These are phyloP conservation scores for Rachycentron canadum DNA, from an alignment of 2,797 vertebrate genomes.

Conservation along the genomic window DNA sequence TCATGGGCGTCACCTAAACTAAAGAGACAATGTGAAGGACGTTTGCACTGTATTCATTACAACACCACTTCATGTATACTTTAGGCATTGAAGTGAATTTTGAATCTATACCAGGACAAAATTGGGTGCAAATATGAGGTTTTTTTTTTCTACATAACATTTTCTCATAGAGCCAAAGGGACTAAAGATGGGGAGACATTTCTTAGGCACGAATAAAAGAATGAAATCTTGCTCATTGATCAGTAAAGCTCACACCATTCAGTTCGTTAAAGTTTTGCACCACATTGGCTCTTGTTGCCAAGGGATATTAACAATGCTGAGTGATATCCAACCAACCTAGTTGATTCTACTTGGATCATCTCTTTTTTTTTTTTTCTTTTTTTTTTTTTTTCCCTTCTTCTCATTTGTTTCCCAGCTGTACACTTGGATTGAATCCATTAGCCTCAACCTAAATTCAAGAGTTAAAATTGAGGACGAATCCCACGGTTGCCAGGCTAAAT, in stretches of 20 bases:
- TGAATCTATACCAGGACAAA: background rate
- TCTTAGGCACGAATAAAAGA: background rate
- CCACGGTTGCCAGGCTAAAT: slow-evolving; percentile 78
- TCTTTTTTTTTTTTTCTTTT: no score
- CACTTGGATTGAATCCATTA: slow-evolving; percentile 62
- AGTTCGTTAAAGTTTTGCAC: background rate
- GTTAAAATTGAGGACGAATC: slow-evolving; percentile 81
- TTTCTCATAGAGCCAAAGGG: background rate
- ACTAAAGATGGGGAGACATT: background rate
- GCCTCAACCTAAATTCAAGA: slow-evolving; percentile 81
- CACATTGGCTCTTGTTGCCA: slow-evolving; percentile 7
- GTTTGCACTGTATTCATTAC: slow-evolving; percentile 18
- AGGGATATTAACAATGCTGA: background rate
- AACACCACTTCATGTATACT: slow-evolving; percentile 3
- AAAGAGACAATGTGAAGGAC: slow-evolving; percentile 46
- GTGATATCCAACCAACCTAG: background rate
- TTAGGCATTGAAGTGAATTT: background rate
- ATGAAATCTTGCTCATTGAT: slow-evolving; percentile 7
- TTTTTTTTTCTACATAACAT: background rate
- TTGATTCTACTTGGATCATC: slow-evolving; percentile 18
- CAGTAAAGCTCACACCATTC: background rate
- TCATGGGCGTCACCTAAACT: slow-evolving; percentile 48
- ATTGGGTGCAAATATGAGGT: background rate
- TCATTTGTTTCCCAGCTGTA: slow-evolving; percentile 41
- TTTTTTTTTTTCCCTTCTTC: no score